These are phyloP conservation scores for Sipha maydis DNA, from an alignment of 2,888 invertebrate genomes.

Conservation along the genomic window DNA sequence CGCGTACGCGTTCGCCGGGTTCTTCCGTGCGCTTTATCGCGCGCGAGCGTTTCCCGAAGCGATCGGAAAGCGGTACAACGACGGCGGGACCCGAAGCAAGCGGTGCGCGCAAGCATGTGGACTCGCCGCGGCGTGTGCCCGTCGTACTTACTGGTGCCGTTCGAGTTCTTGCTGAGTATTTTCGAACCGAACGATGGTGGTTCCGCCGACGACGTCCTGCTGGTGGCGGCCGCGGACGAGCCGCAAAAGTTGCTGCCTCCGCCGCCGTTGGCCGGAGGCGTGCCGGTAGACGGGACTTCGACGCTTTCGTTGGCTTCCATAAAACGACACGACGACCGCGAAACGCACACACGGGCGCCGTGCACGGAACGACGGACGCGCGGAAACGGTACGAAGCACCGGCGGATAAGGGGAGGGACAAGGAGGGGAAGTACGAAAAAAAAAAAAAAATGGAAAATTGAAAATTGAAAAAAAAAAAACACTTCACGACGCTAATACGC, in stretches of 20 bases:
- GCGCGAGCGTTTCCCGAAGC: too few relatives aligned
- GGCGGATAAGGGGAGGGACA: background rate
- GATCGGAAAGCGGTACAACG: too few relatives aligned
- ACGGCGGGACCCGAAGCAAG: too few relatives aligned
- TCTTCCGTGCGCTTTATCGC: too few relatives aligned
- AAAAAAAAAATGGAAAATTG: too few relatives aligned
- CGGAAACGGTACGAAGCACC: background rate
- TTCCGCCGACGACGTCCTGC: constrained; percentile 36
- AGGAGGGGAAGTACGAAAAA: background rate
- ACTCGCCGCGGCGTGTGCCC: too few relatives aligned
- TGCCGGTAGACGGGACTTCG: constrained; percentile 59
- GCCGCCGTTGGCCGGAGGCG: constrained; percentile 52
- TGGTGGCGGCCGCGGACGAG: constrained; percentile 5
- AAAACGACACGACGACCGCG: background rate
- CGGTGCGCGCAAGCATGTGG: too few relatives aligned
- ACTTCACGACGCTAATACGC: too few relatives aligned
- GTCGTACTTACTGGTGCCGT: constrained; percentile 66
- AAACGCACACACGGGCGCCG: background rate
- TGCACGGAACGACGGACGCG: background rate
- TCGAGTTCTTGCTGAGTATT: constrained; percentile 66
- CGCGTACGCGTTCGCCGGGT: too few relatives aligned
- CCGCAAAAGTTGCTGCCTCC: constrained; percentile 38
- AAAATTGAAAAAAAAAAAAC: background rate
- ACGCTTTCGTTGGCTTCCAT: constrained; percentile 59
- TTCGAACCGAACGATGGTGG: constrained; percentile 63